Conservation (phyloP, 2,797 vertebrate species). For the Pangasius krempfi region DNA sequence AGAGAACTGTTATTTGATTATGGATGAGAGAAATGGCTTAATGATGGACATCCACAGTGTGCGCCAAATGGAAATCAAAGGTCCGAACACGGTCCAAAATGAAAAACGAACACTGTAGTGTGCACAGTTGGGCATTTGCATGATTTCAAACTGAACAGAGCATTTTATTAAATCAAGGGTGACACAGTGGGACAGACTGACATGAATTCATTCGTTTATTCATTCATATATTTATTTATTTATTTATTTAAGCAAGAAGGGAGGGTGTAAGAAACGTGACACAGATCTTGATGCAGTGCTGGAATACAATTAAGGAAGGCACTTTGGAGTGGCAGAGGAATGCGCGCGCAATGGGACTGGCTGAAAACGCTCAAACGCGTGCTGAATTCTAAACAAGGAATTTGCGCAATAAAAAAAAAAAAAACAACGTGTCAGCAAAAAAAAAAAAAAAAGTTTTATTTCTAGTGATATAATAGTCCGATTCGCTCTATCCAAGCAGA, state of each 20-base stretch:
- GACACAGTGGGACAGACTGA: not conserved
- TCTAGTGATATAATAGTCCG: not conserved
- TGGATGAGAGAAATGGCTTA: conserved; percentile 13
- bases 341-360: not conserved
- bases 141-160: not conserved
- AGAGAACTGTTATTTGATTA: conserved; percentile 7
- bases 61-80: not conserved
- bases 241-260: not conserved
- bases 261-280: conserved; percentile 21
- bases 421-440: not conserved
- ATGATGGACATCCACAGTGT: conserved; percentile 6
- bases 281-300: conserved; percentile 46
- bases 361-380: not conserved
- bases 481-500: not conserved
- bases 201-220: not conserved
- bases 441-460: no score
- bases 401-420: not conserved
- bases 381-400: conserved; percentile 3
- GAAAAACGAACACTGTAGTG: conserved; percentile 9
- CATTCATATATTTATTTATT: not conserved
- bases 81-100: not conserved
- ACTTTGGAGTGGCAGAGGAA: conserved; percentile 52
- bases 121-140: not conserved
- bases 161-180: not conserved
- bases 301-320: conserved; percentile 57